Conservation (phyloP, 2,113 vertebrate genomes). For the Meles meles region DNA sequence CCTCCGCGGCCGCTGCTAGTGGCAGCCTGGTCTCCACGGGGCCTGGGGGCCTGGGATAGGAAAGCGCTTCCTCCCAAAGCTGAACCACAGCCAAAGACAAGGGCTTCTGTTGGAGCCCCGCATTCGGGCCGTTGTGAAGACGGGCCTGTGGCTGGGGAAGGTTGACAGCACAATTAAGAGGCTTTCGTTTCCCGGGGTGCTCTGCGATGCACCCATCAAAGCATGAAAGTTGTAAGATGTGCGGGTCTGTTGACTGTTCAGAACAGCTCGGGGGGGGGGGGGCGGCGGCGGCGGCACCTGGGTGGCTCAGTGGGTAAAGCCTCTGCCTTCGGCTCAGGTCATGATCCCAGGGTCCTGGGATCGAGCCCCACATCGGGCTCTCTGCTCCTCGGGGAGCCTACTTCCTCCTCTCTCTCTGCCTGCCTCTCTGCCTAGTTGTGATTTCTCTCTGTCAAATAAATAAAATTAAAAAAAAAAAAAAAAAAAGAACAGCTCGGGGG, state of each 20-base stretch:
- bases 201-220: fast-evolving
- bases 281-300: too few relatives aligned
- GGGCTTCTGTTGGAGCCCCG: fast-evolving
- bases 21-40: fast-evolving
- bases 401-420: too few relatives aligned
- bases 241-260: not conserved
- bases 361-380: too few relatives aligned
- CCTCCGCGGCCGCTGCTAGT: fast-evolving
- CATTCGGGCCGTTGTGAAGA: fast-evolving
- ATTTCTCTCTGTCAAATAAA: too few relatives aligned
- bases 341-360: too few relatives aligned
- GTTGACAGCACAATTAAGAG: not conserved
- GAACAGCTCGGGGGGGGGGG: too few relatives aligned
- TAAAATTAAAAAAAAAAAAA: too few relatives aligned
- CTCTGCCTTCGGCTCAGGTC: too few relatives aligned
- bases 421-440: too few relatives aligned
- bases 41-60: not conserved
- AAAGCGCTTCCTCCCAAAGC: not conserved
- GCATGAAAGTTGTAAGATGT: not conserved
- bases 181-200: fast-evolving
- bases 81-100: fast-evolving
- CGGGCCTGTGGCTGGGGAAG: not conserved
- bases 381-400: too few relatives aligned
- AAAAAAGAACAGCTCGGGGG: too few relatives aligned
- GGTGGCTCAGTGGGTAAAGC: too few relatives aligned